A percentile compares a stretch with the other conserved stretches of the same genome.
Evolutionary conservation across 2,113 vertebrate species (phyloP).

Genomic region (Morone saxatilis): DNA sequence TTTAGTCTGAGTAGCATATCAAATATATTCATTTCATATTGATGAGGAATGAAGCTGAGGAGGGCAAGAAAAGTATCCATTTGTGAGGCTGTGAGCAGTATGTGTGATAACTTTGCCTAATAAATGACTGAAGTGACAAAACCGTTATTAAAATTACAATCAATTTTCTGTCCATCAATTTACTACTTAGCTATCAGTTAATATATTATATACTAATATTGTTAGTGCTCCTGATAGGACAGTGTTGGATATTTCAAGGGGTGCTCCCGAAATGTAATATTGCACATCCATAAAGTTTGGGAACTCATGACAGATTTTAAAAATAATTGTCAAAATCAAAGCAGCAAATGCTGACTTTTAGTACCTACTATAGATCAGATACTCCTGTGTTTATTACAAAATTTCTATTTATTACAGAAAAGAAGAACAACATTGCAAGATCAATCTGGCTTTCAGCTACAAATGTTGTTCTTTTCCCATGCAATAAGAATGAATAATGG

Average conservation of each 20-base stretch:
- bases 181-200: neutral
- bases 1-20: neutral
- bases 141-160: neutral
- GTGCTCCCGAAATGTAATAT: neutral
- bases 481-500: neutral
- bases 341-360: neutral
- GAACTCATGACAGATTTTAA: neutral
- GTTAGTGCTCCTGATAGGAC: neutral
- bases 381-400: neutral
- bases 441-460: neutral
- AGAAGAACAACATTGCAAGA: neutral
- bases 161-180: neutral
- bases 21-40: neutral
- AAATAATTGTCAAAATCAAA: neutral
- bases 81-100: neutral
- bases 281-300: neutral
- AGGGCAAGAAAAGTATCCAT: neutral
- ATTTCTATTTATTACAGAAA: neutral
- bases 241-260: constrained; percentile 1
- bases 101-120: neutral
- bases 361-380: neutral
- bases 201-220: too few species aligned
- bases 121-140: neutral
- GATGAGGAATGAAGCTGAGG: neutral
- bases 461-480: neutral